Percentiles rank a stretch among this genome's conserved stretches.
These are phyloP conservation scores for Epinephelus malabaricus DNA, from an alignment of 2,797 vertebrate genomes.

Conservation along the genomic window DNA sequence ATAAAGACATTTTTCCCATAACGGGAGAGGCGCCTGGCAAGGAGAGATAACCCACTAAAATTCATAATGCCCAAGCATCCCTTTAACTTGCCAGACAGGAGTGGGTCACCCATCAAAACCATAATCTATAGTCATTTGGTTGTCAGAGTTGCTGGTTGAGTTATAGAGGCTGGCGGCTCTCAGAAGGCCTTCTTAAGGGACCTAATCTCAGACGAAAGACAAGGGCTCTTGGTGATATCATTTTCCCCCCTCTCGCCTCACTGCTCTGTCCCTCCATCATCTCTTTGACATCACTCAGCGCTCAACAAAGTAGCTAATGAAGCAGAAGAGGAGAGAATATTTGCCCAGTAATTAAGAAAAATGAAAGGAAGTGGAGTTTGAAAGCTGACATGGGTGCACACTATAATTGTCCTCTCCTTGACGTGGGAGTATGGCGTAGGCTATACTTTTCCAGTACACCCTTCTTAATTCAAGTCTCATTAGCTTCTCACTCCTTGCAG, in stretches of 20 bases:
- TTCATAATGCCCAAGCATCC: conserved; percentile 69
- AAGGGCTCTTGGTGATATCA: conserved; percentile 70
- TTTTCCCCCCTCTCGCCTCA: conserved; percentile 63
- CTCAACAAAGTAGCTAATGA: conserved; percentile 88
- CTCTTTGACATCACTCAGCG: conserved; percentile 83
- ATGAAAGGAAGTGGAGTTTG: conserved; percentile 83
- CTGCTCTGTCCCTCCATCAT: conserved; percentile 84
- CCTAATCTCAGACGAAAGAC: conserved; percentile 73
- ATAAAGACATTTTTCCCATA: conserved; percentile 65
- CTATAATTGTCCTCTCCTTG: conserved; percentile 83
- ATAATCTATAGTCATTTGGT: conserved; percentile 74
- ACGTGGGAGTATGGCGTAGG: conserved; percentile 53
- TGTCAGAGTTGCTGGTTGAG: conserved; percentile 73
- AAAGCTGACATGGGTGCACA: conserved; percentile 78
- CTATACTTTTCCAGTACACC: conserved; percentile 62
- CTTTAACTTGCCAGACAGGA: conserved; percentile 73
- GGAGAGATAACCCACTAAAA: conserved; percentile 76
- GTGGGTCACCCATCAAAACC: conserved; percentile 76
- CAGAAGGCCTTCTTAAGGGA: conserved; percentile 67
- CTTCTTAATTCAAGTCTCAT: conserved; percentile 63
- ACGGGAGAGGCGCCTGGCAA: conserved; percentile 65
- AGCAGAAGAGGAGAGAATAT: conserved; percentile 82
- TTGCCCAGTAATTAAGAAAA: conserved; percentile 87
- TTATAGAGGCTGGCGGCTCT: conserved; percentile 67
- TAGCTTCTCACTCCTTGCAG: conserved; percentile 43